A percentile compares a stretch with the other conserved stretches of the same genome.
Conservation (phyloP, 2,888 invertebrate species). For the Pomacea canaliculata region DNA sequence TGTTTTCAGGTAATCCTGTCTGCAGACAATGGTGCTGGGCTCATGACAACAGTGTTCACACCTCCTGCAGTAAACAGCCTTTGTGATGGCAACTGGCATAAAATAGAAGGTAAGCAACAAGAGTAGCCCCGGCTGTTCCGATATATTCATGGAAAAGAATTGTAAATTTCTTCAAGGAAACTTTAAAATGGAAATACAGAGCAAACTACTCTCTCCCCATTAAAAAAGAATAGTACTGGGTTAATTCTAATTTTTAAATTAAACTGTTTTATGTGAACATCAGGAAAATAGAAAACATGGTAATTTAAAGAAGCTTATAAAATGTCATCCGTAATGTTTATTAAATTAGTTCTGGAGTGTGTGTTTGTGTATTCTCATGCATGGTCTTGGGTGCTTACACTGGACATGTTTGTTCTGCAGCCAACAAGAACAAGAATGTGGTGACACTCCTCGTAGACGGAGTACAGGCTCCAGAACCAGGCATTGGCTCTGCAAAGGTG, state of each 20-base stretch:
- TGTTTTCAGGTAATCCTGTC: conserved; percentile 55
- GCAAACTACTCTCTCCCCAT: too few relatives aligned
- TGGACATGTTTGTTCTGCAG: conserved; percentile 41
- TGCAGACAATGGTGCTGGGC: conserved; percentile 77
- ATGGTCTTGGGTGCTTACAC: too few relatives aligned
- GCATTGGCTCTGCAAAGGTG: conserved; percentile 77
- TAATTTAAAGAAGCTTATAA: too few relatives aligned
- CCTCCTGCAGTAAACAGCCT: conserved; percentile 72
- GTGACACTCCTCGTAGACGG: conserved; percentile 90
- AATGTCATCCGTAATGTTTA: too few relatives aligned
- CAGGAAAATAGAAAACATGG: too few relatives aligned
- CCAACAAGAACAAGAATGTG: conserved; percentile 87
- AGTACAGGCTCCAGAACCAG: conserved; percentile 78
- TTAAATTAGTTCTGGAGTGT: neutral
- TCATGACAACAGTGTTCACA: conserved; percentile 79
- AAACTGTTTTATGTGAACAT: too few relatives aligned
- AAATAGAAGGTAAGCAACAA: conserved; percentile 74
- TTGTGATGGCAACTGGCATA: conserved; percentile 97
- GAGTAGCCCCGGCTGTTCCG: too few relatives aligned
- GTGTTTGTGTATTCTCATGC: conserved; percentile 1
- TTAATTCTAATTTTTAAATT: too few relatives aligned
- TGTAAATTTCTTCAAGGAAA: neutral
- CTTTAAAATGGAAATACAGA: too few relatives aligned
- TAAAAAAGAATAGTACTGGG: too few relatives aligned
- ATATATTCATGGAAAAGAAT: neutral